Evolutionary conservation across 2,797 vertebrate genomes (phyloP).

Genomic region (Tragopan temminckii): DNA sequence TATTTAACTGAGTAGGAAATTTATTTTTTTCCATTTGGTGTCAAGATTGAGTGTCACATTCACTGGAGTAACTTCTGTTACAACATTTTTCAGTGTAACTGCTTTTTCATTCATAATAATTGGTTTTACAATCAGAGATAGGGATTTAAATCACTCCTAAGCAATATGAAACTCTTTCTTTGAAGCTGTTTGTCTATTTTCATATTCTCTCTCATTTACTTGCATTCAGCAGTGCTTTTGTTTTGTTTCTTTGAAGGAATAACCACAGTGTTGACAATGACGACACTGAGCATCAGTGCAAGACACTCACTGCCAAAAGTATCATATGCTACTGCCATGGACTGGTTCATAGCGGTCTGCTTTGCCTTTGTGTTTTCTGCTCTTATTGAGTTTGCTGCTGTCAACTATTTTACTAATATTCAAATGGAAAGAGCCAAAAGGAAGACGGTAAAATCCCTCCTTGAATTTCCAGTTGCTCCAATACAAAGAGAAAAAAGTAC

Average conservation of each 20-base stretch:
- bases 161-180: not conserved
- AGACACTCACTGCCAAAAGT: conserved; percentile 98
- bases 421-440: conserved; percentile 91
- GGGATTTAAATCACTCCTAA: not conserved
- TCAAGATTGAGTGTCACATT: not conserved
- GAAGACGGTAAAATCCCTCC: conserved; percentile 88
- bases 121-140: not conserved
- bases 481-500: conserved; percentile 84
- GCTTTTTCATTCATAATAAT: not conserved
- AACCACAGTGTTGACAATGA: conserved; percentile 98
- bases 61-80: not conserved
- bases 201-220: not conserved
- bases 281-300: conserved; percentile 96
- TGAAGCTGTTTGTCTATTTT: not conserved
- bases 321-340: conserved; percentile 98
- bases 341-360: conserved; percentile 99
- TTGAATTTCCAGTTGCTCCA: conserved; percentile 84
- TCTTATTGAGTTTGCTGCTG: conserved; percentile 97
- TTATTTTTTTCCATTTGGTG: not conserved
- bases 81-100: not conserved
- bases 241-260: conserved; percentile 86
- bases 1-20: not conserved
- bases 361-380: conserved; percentile 99
- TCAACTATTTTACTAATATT: conserved; percentile 97
- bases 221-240: not conserved